A percentile compares a stretch with the other conserved stretches of the same genome.
Evolutionary conservation across 2,888 invertebrate species (phyloP).

Genomic region (Molorchus minor): DNA sequence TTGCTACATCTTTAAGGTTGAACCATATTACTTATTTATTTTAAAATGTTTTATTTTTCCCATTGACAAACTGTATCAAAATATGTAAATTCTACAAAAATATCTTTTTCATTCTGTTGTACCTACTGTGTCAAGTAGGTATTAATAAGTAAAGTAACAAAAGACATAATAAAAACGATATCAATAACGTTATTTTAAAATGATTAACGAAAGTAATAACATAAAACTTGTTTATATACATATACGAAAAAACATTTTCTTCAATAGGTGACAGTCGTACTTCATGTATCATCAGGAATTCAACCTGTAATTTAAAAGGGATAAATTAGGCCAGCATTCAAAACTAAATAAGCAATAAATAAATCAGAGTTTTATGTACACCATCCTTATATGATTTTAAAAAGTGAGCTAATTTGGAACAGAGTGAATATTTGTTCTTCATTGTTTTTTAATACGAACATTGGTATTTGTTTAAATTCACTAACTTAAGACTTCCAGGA

Average conservation of each 20-base stretch:
- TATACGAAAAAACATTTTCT: constrained; percentile 35
- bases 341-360: too few species aligned
- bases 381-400: too few species aligned
- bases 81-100: constrained; percentile 10
- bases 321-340: constrained; percentile 23
- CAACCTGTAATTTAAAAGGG: constrained; percentile 49
- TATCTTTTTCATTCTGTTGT: constrained; percentile 4
- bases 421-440: too few species aligned
- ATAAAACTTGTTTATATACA: constrained; percentile 38
- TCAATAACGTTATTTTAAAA: constrained; percentile 52
- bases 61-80: constrained; percentile 2
- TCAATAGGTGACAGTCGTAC: constrained; percentile 38
- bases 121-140: constrained; percentile 27
- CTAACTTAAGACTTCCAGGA: constrained; percentile 79
- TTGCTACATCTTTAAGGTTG: too few species aligned
- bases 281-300: constrained; percentile 52
- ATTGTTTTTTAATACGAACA: too few species aligned
- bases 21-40: too few species aligned
- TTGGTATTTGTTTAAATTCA: too few species aligned
- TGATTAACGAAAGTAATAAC: constrained; percentile 40
- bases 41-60: neutral
- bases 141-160: constrained; percentile 40
- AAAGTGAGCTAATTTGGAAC: too few species aligned
- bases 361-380: too few species aligned
- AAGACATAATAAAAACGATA: constrained; percentile 52